Evolutionary conservation across 2,888 invertebrate species (phyloP).

Genomic region (Ochropleura plecta): DNA sequence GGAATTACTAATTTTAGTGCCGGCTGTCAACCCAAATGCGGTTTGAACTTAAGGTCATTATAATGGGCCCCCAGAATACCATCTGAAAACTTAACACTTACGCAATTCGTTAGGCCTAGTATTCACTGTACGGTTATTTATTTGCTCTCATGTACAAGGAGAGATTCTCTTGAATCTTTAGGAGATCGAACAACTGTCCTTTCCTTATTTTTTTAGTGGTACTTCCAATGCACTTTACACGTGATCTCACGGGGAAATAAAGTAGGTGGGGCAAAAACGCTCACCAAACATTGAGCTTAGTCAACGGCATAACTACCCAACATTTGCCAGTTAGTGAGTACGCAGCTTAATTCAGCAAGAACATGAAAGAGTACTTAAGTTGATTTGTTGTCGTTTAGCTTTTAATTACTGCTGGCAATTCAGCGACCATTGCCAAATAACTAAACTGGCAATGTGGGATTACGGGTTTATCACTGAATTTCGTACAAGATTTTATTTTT

Average conservation of each 20-base stretch:
- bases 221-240: no score
- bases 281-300: no score
- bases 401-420: slow-evolving; percentile 48
- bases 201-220: no score
- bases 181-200: no score
- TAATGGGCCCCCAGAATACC: slow-evolving; percentile 21
- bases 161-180: no score
- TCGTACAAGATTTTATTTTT: neutral
- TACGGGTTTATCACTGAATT: neutral
- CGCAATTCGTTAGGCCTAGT: slow-evolving; percentile 26
- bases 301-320: neutral
- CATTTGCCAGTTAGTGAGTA: slow-evolving; percentile 1
- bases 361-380: slow-evolving; percentile 52
- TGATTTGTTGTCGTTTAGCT: slow-evolving; percentile 52
- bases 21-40: slow-evolving; percentile 8
- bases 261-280: no score
- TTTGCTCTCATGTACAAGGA: neutral
- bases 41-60: slow-evolving; percentile 19
- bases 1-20: slow-evolving; percentile 12
- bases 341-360: slow-evolving; percentile 38
- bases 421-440: slow-evolving; percentile 36
- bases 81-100: slow-evolving; percentile 19
- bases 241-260: no score
- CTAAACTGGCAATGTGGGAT: slow-evolving; percentile 34
- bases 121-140: slow-evolving; percentile 10